Evolutionary conservation across 2,797 vertebrate species (phyloP).

Genomic region (Gambusia yucatana): DNA sequence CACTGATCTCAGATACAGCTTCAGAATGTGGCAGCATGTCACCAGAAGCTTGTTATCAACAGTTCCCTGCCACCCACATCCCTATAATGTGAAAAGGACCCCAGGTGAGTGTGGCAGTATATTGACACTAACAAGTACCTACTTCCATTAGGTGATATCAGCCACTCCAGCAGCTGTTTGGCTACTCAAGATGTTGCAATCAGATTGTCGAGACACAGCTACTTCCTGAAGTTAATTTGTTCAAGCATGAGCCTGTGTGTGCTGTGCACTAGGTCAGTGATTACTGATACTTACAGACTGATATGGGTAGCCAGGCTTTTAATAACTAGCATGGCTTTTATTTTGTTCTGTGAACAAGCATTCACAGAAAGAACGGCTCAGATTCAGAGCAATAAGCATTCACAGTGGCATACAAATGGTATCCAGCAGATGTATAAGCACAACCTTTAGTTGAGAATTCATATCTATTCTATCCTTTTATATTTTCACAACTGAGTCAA

Average conservation of each 20-base stretch:
- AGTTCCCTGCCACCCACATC: conserved; percentile 55
- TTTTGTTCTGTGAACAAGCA: conserved; percentile 21
- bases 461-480: neutral
- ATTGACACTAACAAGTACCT: conserved; percentile 68
- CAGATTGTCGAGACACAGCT: conserved; percentile 62
- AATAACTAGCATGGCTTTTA: conserved; percentile 47
- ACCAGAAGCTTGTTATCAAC: conserved; percentile 61
- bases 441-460: conserved; percentile 4
- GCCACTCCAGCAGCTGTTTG: conserved; percentile 57
- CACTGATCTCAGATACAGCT: conserved; percentile 30
- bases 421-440: neutral
- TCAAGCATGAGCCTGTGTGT: conserved; percentile 53
- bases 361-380: conserved; percentile 49
- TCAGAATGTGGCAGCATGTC: conserved; percentile 28
- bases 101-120: conserved; percentile 55
- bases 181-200: conserved; percentile 60
- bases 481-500: neutral
- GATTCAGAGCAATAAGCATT: conserved; percentile 26
- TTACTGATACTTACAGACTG: conserved; percentile 49
- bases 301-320: conserved; percentile 52
- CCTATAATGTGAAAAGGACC: conserved; percentile 52
- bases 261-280: conserved; percentile 41
- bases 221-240: conserved; percentile 65
- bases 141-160: conserved; percentile 77
- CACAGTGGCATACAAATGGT: conserved; percentile 19